These are phyloP conservation scores for Pygoscelis antarcticus DNA, from an alignment of 2,113 vertebrate species.

Conservation along the genomic window DNA sequence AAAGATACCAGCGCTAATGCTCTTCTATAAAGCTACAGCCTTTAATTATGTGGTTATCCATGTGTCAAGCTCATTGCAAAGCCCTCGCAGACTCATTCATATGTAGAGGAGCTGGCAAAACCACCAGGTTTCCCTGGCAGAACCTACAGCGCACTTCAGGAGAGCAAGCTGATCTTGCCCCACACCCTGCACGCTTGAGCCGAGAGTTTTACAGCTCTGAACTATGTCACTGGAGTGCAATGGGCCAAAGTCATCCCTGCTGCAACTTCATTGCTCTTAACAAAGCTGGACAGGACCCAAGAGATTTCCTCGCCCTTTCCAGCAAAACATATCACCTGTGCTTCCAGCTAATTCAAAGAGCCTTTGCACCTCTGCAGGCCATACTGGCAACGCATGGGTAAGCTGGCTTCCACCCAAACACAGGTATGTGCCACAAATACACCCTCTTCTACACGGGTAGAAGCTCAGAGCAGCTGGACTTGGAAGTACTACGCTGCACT, in stretches of 20 bases:
- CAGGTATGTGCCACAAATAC: not conserved
- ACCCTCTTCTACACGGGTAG: not conserved
- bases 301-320: not conserved
- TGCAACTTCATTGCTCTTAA: not conserved
- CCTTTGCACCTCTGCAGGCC: conserved; percentile 10
- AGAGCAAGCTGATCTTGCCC: not conserved
- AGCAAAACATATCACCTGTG: not conserved
- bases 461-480: not conserved
- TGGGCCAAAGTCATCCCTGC: conserved; percentile 9
- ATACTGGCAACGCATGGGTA: not conserved
- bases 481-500: not conserved
- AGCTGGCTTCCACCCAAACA: conserved; percentile 3
- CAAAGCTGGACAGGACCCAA: conserved; percentile 5
- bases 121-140: conserved; percentile 20
- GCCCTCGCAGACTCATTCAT: conserved; percentile 21
- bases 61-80: not conserved
- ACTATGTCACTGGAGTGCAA: not conserved
- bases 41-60: conserved; percentile 6
- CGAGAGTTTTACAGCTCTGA: not conserved
- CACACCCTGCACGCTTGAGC: not conserved
- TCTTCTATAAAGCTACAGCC: not conserved
- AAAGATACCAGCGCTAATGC: not conserved
- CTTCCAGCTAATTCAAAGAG: not conserved
- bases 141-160: not conserved
- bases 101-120: conserved; percentile 51